These are phyloP conservation scores for Diloba caeruleocephala DNA, from an alignment of 2,888 invertebrate species.

Conservation along the genomic window DNA sequence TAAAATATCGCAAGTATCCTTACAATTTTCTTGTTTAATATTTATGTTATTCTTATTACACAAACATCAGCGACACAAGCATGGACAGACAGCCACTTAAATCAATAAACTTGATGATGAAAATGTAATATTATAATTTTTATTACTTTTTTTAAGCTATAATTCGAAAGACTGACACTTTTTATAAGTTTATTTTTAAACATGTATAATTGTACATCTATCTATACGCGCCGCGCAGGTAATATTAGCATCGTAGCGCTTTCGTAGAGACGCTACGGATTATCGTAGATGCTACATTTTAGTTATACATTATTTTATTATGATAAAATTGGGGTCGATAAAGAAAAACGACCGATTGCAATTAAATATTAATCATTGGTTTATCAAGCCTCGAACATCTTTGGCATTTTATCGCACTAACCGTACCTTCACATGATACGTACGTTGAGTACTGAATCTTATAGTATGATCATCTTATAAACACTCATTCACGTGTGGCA, in stretches of 20 bases:
- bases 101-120: too few relatives aligned
- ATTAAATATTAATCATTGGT: conserved; percentile 29
- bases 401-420: conserved; percentile 46
- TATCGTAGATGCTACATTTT: conserved; percentile 65
- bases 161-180: too few relatives aligned
- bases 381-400: conserved; percentile 40
- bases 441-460: conserved; percentile 58
- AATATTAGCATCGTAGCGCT: conserved; percentile 66
- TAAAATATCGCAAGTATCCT: too few relatives aligned
- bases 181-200: conserved; percentile 8
- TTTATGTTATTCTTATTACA: conserved; percentile 6
- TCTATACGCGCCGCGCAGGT: conserved; percentile 24
- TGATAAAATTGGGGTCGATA: conserved; percentile 28
- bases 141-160: too few relatives aligned
- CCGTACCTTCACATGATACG: conserved; percentile 63
- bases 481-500: conserved; percentile 64
- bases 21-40: conserved; percentile 18
- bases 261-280: conserved; percentile 80
- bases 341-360: conserved; percentile 33
- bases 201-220: too few relatives aligned
- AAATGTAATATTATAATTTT: too few relatives aligned
- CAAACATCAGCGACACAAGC: background rate
- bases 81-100: conserved; percentile 9
- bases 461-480: conserved; percentile 64
- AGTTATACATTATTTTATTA: conserved; percentile 19